phyloP scores from a whole-genome alignment of 2,888 invertebrate genomes.

The Galeopsomyia nigrocyanea region DNA sequence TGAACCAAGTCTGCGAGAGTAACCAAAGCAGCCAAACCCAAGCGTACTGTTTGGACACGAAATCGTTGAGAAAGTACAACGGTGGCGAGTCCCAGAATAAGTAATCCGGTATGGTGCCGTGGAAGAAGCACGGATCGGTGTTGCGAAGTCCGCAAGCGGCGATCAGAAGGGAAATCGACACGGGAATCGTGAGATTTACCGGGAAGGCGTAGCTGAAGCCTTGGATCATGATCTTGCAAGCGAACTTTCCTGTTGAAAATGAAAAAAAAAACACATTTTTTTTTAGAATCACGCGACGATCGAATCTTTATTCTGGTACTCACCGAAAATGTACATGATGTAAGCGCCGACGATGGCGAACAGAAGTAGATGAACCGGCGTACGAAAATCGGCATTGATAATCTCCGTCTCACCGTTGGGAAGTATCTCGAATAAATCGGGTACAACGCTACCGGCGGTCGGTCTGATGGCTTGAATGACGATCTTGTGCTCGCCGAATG shows the following conservation, averaged over 20 bases:
- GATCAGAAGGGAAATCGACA: slow-evolving; percentile 88
- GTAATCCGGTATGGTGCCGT: slow-evolving; percentile 87
- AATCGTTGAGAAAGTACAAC: slow-evolving; percentile 85
- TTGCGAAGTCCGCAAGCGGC: slow-evolving; percentile 90
- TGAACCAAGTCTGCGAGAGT: slow-evolving; percentile 96
- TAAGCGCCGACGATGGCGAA: slow-evolving; percentile 88
- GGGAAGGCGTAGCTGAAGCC: slow-evolving; percentile 98
- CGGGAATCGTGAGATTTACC: slow-evolving; percentile 91
- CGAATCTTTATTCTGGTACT: slow-evolving; percentile 45
- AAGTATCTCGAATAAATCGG: slow-evolving; percentile 83
- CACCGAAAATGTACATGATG: slow-evolving; percentile 89
- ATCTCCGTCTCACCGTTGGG: slow-evolving; percentile 82
- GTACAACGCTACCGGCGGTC: slow-evolving; percentile 68
- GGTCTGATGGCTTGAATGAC: slow-evolving; percentile 79
- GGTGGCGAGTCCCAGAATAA: slow-evolving; percentile 93
- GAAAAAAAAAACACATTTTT: slow-evolving; percentile 13
- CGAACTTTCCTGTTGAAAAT: slow-evolving; percentile 81
- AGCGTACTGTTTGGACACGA: slow-evolving; percentile 88
- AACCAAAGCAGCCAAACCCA: slow-evolving; percentile 96
- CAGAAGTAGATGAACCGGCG: slow-evolving; percentile 82
- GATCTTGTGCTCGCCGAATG: slow-evolving; percentile 85
- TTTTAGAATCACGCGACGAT: background rate
- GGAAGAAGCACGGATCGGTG: slow-evolving; percentile 90
- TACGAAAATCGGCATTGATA: slow-evolving; percentile 79
- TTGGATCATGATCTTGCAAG: slow-evolving; percentile 97